Evolutionary conservation across 1,140 invertebrate species (phyloP), one percentile per base, ranked within the genome.

Genomic region (Lysiphlebus fabarum): DNA sequence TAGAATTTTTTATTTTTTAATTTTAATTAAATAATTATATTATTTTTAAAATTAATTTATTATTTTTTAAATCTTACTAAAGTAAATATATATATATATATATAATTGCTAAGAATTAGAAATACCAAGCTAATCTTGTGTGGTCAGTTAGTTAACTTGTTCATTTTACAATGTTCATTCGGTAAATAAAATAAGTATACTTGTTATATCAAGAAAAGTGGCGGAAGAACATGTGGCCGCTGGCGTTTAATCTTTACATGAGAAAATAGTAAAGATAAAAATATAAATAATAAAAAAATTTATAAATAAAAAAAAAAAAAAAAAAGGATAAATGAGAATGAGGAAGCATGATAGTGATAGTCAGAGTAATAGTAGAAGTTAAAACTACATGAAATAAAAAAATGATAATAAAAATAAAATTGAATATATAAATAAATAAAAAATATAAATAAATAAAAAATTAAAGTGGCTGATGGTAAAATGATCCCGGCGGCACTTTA

Each of bases 381-480:
- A 45, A 34, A 53, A 53, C n/a, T 51, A 7, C 49, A 33, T n/a
- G 36, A 38, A 38, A 47, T 38, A 40, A 33, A 58, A 49, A n/a
- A n/a, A n/a, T n/a, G n/a, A n/a, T n/a, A n/a, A n/a, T n/a, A n/a
- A n/a, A n/a, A n/a, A n/a, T n/a, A n/a, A n/a, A n/a, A n/a, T n/a
- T n/a, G n/a, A n/a, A n/a, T n/a, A n/a, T n/a, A n/a, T n/a, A n/a
- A n/a, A n/a, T n/a, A n/a, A 58, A 45, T 17, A 34, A 42, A 41
- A 53, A 57, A 63, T n/a, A 58, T 64, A 59, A 45, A 56, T 62
- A 63, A 59, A 62, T 62, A 58, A 59, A 61, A 64, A 67, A 69
- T 61, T 62, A 67, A 68, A 70, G 65, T 68, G 50, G 50, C 51
- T 54, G 43, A 36, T 59, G 67, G 62, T 68, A 68, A 68, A 69